Base-by-base conservation (phyloP, 2,113 vertebrate genomes). In the Suricata suricatta region DNA sequence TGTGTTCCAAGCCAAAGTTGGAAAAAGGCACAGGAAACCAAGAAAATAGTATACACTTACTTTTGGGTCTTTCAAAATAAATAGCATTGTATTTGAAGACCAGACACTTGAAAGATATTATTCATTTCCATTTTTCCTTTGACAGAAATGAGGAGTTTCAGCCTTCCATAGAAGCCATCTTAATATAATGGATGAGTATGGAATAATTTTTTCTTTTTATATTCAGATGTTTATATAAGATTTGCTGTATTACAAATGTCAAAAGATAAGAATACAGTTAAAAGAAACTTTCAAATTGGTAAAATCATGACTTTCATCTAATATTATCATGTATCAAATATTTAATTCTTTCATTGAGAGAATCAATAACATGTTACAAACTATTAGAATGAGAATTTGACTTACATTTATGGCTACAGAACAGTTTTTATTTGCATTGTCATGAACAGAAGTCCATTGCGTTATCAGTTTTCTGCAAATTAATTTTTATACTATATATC, bases 21-120 rank as follows among this genome's bases (percentile, higher is more conserved):
- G 41, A 88, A 89, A 91, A 31, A 71, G 29, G 27, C 16, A 69
- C 5, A 23, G 15, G 50, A 77, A 74, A 69, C 27, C 25, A 87
- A 80, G 7, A 15, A 86, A 91, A 66, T 27, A n/a, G 7, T 14
- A 17, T 23, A 54, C 3, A 4, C 38, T 60, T 84, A 64, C 29
- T 97, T 95, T 83, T 74, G 41, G 4, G 12, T 35, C 41, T 96
- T 96, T 93, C 25, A 82, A 68, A 88, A 86, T 72, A 23, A 64
- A 50, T 64, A 52, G 2, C 69, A 76, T 91, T 71, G 7, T 72
- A 71, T 80, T 95, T 21, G 25, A 76, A 81, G 27, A 4, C 5
- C 4, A 85, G 3, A 47, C 27, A 74, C 17, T 91, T 92, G 21
- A 94, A 95, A 94, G 8, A 71, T 38, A 27, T 6, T 63, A 10